These are phyloP conservation scores for Malaclemys terrapin DNA, from an alignment of 2,113 vertebrate species.

Conservation along the genomic window DNA sequence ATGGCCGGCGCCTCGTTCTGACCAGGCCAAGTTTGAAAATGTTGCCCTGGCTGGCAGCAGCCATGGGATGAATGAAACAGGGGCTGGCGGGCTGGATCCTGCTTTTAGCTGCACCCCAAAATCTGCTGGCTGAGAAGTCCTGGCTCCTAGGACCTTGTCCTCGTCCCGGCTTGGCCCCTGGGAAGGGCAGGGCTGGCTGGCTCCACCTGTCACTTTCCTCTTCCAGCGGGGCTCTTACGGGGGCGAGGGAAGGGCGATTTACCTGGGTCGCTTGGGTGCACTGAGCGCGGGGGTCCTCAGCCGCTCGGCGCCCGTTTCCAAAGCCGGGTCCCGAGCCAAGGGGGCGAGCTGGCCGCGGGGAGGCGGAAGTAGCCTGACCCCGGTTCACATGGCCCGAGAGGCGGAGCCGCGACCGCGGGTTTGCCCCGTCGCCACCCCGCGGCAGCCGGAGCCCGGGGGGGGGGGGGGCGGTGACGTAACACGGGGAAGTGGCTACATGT, in stretches of 20 bases:
- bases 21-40: not conserved
- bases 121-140: not conserved
- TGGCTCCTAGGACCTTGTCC: not conserved
- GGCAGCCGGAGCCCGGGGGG: not conserved
- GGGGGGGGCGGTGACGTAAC: not conserved
- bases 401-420: not conserved
- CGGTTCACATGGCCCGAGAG: not conserved
- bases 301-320: not conserved
- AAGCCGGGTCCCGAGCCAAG: not conserved
- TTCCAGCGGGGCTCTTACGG: not conserved
- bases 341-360: not conserved
- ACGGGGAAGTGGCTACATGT: not conserved
- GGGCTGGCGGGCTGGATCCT: not conserved
- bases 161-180: not conserved
- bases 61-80: not conserved
- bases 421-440: not conserved
- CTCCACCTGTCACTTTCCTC: not conserved
- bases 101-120: not conserved
- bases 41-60: not conserved
- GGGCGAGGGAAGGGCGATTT: not conserved
- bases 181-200: not conserved
- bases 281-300: not conserved
- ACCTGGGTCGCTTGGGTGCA: not conserved
- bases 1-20: not conserved
- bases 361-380: not conserved